Evolutionary conservation across 37 sponge, comb jelly and placozoan genomes (phyloP).

Genomic region (Aplysina aerophoba): DNA sequence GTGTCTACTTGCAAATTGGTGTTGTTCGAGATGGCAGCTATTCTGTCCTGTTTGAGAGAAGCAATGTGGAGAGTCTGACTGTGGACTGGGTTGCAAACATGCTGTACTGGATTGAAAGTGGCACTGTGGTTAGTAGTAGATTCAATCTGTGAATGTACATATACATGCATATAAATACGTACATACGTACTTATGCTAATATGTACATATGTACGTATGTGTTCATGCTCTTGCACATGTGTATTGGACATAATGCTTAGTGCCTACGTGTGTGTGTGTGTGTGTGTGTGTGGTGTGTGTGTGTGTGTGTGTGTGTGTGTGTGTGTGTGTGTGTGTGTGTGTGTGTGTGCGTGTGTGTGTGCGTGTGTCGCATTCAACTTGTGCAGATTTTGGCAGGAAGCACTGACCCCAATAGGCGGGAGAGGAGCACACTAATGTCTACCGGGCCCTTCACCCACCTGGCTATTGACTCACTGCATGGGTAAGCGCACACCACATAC

Average conservation of each 20-base stretch:
- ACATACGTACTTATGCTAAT: no score
- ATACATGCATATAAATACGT: no score
- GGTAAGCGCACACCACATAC: background rate
- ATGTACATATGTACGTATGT: background rate
- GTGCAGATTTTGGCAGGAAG: no score
- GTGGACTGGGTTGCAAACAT: slow-evolving; percentile 21
- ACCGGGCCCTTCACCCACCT: background rate
- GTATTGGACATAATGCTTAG: background rate
- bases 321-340: no score
- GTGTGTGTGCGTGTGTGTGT: background rate
- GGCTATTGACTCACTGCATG: background rate
- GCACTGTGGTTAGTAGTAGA: no score
- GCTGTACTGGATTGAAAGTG: background rate
- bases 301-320: no score
- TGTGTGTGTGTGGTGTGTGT: no score
- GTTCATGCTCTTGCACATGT: background rate
- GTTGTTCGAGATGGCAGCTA: background rate
- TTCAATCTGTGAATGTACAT: no score
- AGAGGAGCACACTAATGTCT: no score
- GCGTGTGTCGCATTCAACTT: no score
- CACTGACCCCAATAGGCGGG: no score
- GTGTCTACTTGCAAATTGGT: no score
- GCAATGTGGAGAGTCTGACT: background rate
- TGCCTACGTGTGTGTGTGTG: background rate
- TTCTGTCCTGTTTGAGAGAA: background rate